Base-by-base conservation (phyloP, 2,888 invertebrate genomes). In the Chrysotoxum bicinctum region DNA sequence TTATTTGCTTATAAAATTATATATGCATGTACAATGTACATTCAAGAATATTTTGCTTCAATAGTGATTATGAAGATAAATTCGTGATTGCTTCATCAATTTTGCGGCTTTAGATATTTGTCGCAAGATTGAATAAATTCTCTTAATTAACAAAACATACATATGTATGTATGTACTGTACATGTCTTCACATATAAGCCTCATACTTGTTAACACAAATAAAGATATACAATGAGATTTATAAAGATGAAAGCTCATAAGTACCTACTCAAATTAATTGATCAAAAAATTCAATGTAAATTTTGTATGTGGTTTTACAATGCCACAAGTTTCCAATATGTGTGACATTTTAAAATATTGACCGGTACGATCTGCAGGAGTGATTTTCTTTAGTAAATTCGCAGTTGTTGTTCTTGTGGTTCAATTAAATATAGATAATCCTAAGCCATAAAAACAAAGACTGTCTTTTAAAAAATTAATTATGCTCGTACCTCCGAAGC, bases 11-110 rank as follows among this genome's bases (percentile, higher is more conserved):
- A 16, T 43, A 1, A 16, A 43, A 43, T 50, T 50, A 26, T 26
- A 50, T 26, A n/a, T n/a, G n/a, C n/a, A n/a, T n/a, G n/a, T n/a
- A 7, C n/a, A 50, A 50, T 50, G n/a, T n/a, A n/a, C 23, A 26
- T 2, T 23, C 26, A 26, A n/a, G n/a, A n/a, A n/a, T n/a, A n/a
- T n/a, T n/a, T 48, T 45, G 2, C 6, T 5, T 48, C 12, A 10
- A 23, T 60, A n/a, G 60, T 64, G 19, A 7, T 9, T 21, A 48
- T 64, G 14, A 21, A 45, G 12, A 7, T 32, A 1, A 48, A 21
- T 48, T 66, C 66, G 66, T 66, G 66, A 50, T 35, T 10, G 21
- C 32, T 35, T 66, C 30, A 50, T 66, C 37, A 66, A 23, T 50
- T 35, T 19, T 50, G 35, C 2, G 10, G 5, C n/a, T 23, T 14